Evolutionary conservation across 2,113 vertebrate genomes (phyloP).

Genomic region (human): DNA sequence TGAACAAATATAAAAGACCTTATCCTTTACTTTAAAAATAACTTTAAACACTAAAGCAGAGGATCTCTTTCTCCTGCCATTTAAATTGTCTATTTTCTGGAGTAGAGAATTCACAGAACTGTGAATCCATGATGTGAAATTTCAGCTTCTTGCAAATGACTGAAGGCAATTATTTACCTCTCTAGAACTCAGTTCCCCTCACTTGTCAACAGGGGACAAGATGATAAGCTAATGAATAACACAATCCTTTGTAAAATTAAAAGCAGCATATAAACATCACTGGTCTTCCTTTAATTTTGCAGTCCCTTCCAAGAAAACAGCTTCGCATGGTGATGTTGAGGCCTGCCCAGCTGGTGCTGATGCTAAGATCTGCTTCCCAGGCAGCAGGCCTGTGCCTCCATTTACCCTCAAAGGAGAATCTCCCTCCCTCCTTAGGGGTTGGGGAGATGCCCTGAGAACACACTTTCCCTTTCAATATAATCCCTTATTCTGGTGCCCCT

Average conservation of each 20-base stretch:
- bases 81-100: neutral
- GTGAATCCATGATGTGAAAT: neutral
- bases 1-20: neutral
- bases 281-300: neutral
- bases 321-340: neutral
- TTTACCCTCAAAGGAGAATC: neutral
- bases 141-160: neutral
- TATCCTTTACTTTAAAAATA: neutral
- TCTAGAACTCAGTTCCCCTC: neutral
- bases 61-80: neutral
- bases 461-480: neutral
- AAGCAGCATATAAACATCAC: neutral
- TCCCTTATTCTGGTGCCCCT: neutral
- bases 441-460: neutral
- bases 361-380: neutral
- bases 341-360: neutral
- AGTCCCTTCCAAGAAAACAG: neutral
- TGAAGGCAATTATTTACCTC: neutral
- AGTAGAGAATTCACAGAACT: neutral
- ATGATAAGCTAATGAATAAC: neutral
- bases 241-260: neutral
- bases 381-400: neutral
- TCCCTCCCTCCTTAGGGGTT: neutral
- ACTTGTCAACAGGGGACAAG: neutral
- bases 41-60: neutral